These are phyloP conservation scores for Stegastes partitus DNA, from an alignment of 2,113 vertebrate species.

Conservation along the genomic window DNA sequence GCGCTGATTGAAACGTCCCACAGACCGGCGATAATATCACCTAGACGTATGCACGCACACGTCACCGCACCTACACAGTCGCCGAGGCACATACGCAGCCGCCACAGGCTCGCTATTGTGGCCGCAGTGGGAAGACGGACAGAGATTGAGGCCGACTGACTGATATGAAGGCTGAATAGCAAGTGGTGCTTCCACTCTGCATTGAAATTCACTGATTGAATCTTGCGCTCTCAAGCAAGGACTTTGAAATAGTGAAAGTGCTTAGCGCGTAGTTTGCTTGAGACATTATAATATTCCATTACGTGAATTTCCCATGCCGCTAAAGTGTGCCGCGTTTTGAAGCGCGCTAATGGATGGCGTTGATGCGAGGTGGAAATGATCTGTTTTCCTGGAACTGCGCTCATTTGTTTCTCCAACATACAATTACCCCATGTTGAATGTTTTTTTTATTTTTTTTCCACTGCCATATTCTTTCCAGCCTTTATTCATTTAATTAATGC, in stretches of 20 bases:
- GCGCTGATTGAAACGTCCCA: slow-evolving; percentile 46
- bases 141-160: slow-evolving; percentile 64
- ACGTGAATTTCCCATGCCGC: slow-evolving; percentile 45
- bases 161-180: slow-evolving; percentile 73
- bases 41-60: background rate
- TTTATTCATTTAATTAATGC: slow-evolving; percentile 32
- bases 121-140: slow-evolving; percentile 45
- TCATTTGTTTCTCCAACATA: slow-evolving; percentile 44
- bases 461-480: slow-evolving; percentile 6
- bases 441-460: too few relatives aligned
- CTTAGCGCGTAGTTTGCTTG: slow-evolving; percentile 60
- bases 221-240: slow-evolving; percentile 62
- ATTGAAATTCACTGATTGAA: slow-evolving; percentile 71
- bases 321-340: slow-evolving; percentile 37
- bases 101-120: slow-evolving; percentile 59
- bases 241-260: slow-evolving; percentile 59
- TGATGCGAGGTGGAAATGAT: slow-evolving; percentile 58
- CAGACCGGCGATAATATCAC: background rate
- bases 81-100: slow-evolving; percentile 16
- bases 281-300: slow-evolving; percentile 61
- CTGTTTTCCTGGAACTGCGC: slow-evolving; percentile 33
- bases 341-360: slow-evolving; percentile 45
- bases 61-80: background rate
- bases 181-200: slow-evolving; percentile 58
- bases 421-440: slow-evolving; percentile 30